These are phyloP conservation scores for Hirtodrosophila duncani DNA, from an alignment of 2,888 invertebrate species.

Conservation along the genomic window DNA sequence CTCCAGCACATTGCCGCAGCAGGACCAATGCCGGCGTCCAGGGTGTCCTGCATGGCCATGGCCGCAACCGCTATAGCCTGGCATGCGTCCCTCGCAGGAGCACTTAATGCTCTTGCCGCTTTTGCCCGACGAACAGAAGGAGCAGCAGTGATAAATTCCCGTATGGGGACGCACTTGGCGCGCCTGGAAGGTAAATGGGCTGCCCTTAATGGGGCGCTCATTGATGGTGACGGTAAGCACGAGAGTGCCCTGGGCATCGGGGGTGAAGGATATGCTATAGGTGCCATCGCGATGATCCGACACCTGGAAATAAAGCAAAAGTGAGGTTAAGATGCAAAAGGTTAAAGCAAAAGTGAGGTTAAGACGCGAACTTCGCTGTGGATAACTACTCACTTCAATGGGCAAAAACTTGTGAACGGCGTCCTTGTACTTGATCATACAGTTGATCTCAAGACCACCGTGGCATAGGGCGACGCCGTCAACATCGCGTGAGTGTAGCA, in stretches of 20 bases:
- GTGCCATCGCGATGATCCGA: slow-evolving; percentile 83
- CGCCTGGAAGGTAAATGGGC: slow-evolving; percentile 83
- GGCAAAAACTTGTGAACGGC: slow-evolving; percentile 78
- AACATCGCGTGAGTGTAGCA: slow-evolving; percentile 82
- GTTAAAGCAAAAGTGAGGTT: too few relatives aligned
- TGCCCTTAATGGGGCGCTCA: slow-evolving; percentile 84
- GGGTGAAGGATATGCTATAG: slow-evolving; percentile 82
- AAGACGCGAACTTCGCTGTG: too few relatives aligned
- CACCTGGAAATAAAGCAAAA: slow-evolving; percentile 79
- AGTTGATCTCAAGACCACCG: slow-evolving; percentile 83
- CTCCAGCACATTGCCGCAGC: slow-evolving; percentile 84
- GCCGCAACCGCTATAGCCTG: slow-evolving; percentile 87
- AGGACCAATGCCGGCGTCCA: slow-evolving; percentile 89
- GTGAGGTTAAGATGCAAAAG: too few relatives aligned
- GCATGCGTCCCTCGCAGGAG: slow-evolving; percentile 87
- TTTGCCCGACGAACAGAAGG: slow-evolving; percentile 89
- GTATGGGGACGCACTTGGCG: slow-evolving; percentile 83
- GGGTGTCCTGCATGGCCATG: slow-evolving; percentile 90
- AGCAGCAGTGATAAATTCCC: slow-evolving; percentile 88
- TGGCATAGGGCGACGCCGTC: slow-evolving; percentile 83
- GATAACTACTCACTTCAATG: slow-evolving; percentile 77
- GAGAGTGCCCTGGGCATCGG: slow-evolving; percentile 83
- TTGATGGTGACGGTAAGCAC: slow-evolving; percentile 82
- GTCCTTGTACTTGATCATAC: slow-evolving; percentile 80
- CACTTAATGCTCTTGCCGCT: slow-evolving; percentile 84